Conservation (phyloP, 2,113 vertebrate species). For the Periophthalmus modestus region DNA sequence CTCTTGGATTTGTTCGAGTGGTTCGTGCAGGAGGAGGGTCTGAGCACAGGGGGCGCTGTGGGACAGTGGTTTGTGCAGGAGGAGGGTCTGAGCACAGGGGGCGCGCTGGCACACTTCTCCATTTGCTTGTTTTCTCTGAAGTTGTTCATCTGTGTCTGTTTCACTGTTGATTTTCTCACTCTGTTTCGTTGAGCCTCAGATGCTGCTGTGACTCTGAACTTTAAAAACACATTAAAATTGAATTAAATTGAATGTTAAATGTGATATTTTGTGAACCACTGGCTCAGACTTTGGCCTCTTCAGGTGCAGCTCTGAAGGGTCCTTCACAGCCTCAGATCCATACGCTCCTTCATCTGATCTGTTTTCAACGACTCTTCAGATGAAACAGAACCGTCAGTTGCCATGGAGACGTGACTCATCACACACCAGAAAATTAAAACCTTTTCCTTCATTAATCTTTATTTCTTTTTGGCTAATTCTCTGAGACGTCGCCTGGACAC, state of each 20-base stretch:
- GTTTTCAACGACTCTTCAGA: constrained; percentile 4
- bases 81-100: too few species aligned
- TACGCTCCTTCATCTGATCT: constrained; percentile 4
- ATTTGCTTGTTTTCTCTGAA: too few species aligned
- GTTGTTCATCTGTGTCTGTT: too few species aligned
- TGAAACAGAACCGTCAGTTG: constrained; percentile 2
- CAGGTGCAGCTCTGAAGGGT: constrained; percentile 1
- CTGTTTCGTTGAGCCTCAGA: too few species aligned
- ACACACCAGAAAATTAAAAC: not conserved
- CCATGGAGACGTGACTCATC: not conserved
- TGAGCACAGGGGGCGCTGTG: too few species aligned
- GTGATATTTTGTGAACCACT: not conserved
- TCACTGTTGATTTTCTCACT: not conserved
- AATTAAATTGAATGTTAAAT: too few species aligned
- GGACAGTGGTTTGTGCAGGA: too few species aligned
- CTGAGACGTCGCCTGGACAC: not conserved
- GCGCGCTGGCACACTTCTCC: too few species aligned
- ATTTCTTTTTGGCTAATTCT: not conserved
- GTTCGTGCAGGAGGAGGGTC: too few species aligned
- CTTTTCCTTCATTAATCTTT: not conserved
- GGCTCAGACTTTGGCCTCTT: not conserved
- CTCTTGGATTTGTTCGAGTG: too few species aligned
- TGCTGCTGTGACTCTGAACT: too few species aligned
- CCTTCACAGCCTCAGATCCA: constrained; percentile 9
- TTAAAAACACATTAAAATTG: too few species aligned